Percentiles rank a stretch among this genome's conserved stretches.
These are phyloP conservation scores for Drosophila bocki DNA, from an alignment of 1,140 invertebrate species.

Conservation along the genomic window DNA sequence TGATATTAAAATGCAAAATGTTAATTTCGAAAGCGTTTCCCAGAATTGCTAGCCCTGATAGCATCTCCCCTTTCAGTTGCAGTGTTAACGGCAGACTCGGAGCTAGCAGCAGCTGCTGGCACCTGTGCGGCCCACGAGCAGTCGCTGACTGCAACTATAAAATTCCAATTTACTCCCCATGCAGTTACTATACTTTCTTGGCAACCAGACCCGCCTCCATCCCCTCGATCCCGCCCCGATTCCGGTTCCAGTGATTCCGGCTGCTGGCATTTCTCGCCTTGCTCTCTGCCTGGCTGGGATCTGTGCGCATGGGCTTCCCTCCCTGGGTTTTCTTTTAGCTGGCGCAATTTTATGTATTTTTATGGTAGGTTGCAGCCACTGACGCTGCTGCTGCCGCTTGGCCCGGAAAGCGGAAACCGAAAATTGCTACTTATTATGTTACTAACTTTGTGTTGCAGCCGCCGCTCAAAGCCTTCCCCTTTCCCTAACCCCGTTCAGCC, in stretches of 20 bases:
- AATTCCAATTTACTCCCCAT: constrained; percentile 80
- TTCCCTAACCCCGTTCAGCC: background rate
- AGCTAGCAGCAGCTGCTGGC: constrained; percentile 44
- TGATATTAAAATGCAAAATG: background rate
- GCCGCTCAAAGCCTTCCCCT: constrained; percentile 13
- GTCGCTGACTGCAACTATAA: constrained; percentile 69
- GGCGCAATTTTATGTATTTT: constrained; percentile 82
- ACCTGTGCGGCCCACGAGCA: constrained; percentile 57
- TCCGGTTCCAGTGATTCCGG: constrained; percentile 32
- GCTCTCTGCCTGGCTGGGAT: background rate
- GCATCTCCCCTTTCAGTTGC: constrained; percentile 31
- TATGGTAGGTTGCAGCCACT: constrained; percentile 77
- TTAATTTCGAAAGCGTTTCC: constrained; percentile 7
- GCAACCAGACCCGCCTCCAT: constrained; percentile 48
- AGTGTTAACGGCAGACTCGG: constrained; percentile 4
- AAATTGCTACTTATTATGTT: constrained; percentile 84
- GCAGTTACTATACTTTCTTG: constrained; percentile 74
- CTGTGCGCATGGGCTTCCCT: constrained; percentile 26
- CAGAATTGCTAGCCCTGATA: constrained; percentile 9
- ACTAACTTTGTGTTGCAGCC: constrained; percentile 78
- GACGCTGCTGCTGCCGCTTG: constrained; percentile 58
- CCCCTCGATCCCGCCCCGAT: constrained; percentile 13
- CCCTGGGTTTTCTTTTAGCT: constrained; percentile 67
- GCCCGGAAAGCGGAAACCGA: constrained; percentile 81
- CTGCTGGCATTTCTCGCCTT: constrained; percentile 45